Base-by-base conservation (phyloP, 2,888 invertebrate species). In the Drosophila parthenogenetica region DNA sequence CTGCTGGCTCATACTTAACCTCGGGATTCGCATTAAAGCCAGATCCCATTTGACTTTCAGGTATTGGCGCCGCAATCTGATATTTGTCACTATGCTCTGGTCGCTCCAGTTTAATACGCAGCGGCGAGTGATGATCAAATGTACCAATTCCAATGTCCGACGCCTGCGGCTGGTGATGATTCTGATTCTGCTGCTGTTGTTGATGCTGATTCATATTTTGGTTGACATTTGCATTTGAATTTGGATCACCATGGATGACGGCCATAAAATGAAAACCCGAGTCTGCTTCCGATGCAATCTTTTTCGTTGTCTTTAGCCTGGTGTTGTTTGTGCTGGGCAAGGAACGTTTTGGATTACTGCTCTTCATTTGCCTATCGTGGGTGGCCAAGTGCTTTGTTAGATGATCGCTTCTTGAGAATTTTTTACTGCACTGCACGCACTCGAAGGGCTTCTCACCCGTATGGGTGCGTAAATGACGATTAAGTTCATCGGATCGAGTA, bases 391-490 rank as follows among this genome's bases (percentile, higher is more conserved):
- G 91, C 51, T 91, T 91, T 1, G 91, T 90, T 14, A 91, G 81
- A 65, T 91, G 91, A 63, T 91, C 91, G 69, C 91, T 91, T 3
- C 91, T 83, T 0, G 91, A 90, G 64, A 91, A 91, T 65, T 90
- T 91, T 61, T 91, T 91, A 8, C 79, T 79, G 59, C 91, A 91
- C 62, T 91, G 90, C 2, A 80, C 68, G 66, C 91, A 91, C 63
- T 91, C 90, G 14, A 91, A 91, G 0, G 91, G 91, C 45, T 91
- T 91, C 64, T 91, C 91, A 0, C 90, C 90, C 0, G 91, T 91
- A 63, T 91, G 91, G 0, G 91, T 91, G 45, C 91, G 90, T 43
- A 88, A 77, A 51, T 91, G 91, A 32, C 91, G 85, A 59, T 91
- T 90, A 2, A 91, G 84, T 59, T 91, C 91, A 49, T 91, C 91